Percentiles rank a stretch among this genome's conserved stretches.
Conservation (phyloP, 2,888 invertebrate species). For the Metalampra italica region DNA sequence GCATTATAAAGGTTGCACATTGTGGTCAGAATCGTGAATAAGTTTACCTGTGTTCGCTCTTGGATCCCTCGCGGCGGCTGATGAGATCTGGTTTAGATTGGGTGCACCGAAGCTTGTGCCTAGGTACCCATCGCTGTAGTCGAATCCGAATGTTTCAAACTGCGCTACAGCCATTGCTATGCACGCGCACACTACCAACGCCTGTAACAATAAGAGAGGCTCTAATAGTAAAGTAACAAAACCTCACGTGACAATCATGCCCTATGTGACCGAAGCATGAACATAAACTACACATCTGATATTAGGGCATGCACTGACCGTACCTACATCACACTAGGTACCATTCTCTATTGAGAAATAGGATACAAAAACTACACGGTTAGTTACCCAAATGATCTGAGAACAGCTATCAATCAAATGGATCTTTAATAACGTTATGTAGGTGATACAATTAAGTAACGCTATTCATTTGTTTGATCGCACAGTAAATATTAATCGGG, state of each 20-base stretch:
- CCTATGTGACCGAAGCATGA: no score
- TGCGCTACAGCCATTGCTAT: conserved; percentile 62
- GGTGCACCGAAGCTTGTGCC: conserved; percentile 64
- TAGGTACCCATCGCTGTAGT: conserved; percentile 56
- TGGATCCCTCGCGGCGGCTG: conserved; percentile 74
- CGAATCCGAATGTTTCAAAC: conserved; percentile 45
- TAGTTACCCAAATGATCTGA: not conserved
- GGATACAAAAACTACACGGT: not conserved
- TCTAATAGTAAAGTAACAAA: not conserved
- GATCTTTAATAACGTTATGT: conserved; percentile 35
- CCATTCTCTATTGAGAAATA: not conserved
- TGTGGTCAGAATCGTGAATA: not conserved
- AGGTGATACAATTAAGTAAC: conserved; percentile 32
- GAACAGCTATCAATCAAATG: conserved; percentile 5
- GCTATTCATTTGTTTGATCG: conserved; percentile 25
- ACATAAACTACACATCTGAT: no score
- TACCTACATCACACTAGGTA: no score
- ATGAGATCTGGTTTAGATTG: conserved; percentile 49
- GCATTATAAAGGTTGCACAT: no score
- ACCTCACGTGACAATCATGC: not conserved
- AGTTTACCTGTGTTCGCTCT: conserved; percentile 73
- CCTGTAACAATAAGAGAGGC: conserved; percentile 46
- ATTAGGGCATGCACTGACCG: no score
- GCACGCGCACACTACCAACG: conserved; percentile 61
- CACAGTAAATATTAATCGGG: conserved; percentile 17